Percentiles rank a stretch among this genome's conserved stretches.
Conservation (phyloP, 1,140 invertebrate genomes). For the Zaprionus inermis region DNA sequence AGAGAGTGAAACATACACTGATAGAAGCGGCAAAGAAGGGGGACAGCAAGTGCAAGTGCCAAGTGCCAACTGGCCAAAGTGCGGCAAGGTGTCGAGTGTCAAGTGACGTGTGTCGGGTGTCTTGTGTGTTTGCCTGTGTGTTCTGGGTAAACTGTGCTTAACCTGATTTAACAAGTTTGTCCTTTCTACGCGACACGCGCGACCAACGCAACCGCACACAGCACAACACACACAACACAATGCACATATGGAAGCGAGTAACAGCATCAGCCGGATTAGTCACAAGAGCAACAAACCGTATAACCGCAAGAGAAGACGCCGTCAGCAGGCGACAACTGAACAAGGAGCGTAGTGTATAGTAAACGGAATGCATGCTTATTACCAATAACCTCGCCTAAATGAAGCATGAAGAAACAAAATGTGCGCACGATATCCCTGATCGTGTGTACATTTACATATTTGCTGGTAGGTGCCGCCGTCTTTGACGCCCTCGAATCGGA, state of each 20-base stretch:
- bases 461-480: slow-evolving; percentile 99
- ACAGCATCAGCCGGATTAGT: slow-evolving; percentile 37
- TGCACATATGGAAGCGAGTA: slow-evolving; percentile 63
- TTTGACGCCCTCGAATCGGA: slow-evolving; percentile 99
- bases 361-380: slow-evolving; percentile 62
- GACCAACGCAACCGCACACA: slow-evolving; percentile 18
- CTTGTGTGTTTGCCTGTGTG: slow-evolving; percentile 22
- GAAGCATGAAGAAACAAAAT: slow-evolving; percentile 97
- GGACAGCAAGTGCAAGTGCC: slow-evolving; percentile 3
- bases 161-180: slow-evolving; percentile 75
- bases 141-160: slow-evolving; percentile 48
- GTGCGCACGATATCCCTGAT: slow-evolving; percentile 99
- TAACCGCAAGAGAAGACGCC: slow-evolving; percentile 61
- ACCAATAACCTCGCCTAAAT: slow-evolving; percentile 83
- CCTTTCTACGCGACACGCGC: slow-evolving; percentile 40
- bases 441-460: slow-evolving; percentile 99
- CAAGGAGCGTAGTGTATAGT: slow-evolving; percentile 16
- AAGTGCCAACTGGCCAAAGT: slow-evolving; percentile 35
- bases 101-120: slow-evolving; percentile 26
- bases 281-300: slow-evolving; percentile 40
- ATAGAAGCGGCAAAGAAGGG: neutral
- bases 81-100: slow-evolving; percentile 21
- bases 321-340: slow-evolving; percentile 27
- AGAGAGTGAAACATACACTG: neutral
- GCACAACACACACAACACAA: slow-evolving; percentile 14